A percentile compares a stretch with the other conserved stretches of the same genome.
Evolutionary conservation across 2,113 vertebrate species (phyloP).

Genomic region (Dromaius novaehollandiae): DNA sequence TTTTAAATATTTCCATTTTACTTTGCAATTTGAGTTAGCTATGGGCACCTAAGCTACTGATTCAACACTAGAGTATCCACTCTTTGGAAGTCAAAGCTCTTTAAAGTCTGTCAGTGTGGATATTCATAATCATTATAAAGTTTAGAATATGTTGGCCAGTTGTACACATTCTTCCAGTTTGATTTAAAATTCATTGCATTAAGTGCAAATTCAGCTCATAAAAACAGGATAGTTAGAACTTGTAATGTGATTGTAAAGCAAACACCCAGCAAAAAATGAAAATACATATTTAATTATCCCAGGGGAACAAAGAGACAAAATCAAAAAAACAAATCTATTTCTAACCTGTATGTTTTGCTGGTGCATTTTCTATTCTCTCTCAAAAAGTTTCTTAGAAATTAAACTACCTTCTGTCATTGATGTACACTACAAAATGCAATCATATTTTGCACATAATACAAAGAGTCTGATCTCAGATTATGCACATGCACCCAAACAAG

Average conservation of each 20-base stretch:
- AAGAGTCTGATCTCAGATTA: neutral
- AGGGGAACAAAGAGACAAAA: neutral
- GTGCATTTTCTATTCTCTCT: neutral
- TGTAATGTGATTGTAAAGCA: neutral
- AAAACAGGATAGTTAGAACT: neutral
- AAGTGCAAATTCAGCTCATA: neutral
- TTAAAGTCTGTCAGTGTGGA: neutral
- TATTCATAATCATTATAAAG: neutral
- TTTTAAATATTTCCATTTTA: neutral
- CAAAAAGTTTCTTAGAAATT: neutral
- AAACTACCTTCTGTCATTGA: neutral
- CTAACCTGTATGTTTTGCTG: neutral
- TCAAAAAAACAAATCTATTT: neutral
- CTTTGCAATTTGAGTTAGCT: neutral
- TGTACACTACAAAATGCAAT: neutral
- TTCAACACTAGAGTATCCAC: neutral
- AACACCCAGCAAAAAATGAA: neutral
- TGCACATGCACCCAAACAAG: neutral
- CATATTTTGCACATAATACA: neutral
- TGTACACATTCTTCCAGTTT: neutral
- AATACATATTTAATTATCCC: neutral
- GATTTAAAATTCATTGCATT: neutral
- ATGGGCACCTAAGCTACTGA: neutral
- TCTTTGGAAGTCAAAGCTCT: neutral
- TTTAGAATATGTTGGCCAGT: neutral